Evolutionary conservation across 2,113 vertebrate species (phyloP).

Genomic region (Pteropus alecto): DNA sequence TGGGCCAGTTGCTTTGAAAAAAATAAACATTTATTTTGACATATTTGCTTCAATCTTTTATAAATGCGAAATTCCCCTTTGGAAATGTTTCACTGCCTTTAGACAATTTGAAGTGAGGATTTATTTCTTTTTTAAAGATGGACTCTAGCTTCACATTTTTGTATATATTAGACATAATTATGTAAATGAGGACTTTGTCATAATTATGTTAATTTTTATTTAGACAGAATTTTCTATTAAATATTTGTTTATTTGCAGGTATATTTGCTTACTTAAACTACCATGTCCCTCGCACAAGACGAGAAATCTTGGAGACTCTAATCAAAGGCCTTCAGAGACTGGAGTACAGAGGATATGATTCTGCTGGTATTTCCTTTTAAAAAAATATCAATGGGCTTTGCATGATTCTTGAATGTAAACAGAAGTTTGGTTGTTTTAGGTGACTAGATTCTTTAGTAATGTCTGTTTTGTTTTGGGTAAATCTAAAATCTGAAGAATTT

Average conservation of each 20-base stretch:
- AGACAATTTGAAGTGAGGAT: constrained; percentile 24
- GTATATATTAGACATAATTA: not conserved
- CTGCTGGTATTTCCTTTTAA: constrained; percentile 88
- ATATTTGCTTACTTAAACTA: constrained; percentile 99
- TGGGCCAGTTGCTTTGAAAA: not conserved
- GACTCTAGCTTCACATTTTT: not conserved
- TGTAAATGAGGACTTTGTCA: not conserved
- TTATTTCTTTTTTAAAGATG: not conserved
- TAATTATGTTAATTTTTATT: constrained; percentile 34
- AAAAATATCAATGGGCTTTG: constrained; percentile 16
- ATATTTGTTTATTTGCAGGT: constrained; percentile 82
- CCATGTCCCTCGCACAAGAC: constrained; percentile 94
- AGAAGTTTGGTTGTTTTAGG: not conserved
- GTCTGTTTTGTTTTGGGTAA: not conserved
- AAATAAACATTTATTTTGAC: constrained; percentile 19
- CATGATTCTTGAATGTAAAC: constrained; percentile 28
- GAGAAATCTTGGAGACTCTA: constrained; percentile 97
- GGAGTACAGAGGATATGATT: constrained; percentile 98
- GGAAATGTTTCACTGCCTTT: not conserved
- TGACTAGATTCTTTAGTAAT: not conserved
- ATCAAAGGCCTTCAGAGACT: constrained; percentile 95
- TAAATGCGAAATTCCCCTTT: not conserved
- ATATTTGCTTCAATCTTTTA: not conserved
- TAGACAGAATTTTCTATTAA: constrained; percentile 25
- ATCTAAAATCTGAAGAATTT: constrained; percentile 33